These are phyloP conservation scores for Pitta sordida DNA, from an alignment of 2,113 vertebrate genomes.

Conservation along the genomic window DNA sequence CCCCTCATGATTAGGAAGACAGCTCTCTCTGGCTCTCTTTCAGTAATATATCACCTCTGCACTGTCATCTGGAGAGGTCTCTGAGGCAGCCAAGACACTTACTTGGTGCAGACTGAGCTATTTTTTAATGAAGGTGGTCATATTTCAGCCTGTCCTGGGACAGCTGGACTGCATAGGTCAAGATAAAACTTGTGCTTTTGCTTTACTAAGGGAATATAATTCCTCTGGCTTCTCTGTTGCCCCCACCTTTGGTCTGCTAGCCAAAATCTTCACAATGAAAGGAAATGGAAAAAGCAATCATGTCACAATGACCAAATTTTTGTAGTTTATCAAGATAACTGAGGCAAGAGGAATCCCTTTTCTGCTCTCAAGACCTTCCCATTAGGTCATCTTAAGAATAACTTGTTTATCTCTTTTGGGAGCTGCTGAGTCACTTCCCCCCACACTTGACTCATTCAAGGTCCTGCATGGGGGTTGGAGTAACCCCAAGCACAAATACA, in stretches of 20 bases:
- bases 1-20: neutral
- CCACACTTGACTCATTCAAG: neutral
- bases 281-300: neutral
- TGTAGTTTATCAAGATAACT: neutral
- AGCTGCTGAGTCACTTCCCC: neutral
- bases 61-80: neutral
- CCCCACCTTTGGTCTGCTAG: neutral
- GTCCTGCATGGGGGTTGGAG: neutral
- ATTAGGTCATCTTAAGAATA: neutral
- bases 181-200: neutral
- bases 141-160: neutral
- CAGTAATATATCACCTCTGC: neutral
- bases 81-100: neutral
- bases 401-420: neutral
- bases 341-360: neutral
- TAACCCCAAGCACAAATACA: neutral
- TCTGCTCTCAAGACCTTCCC: neutral
- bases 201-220: neutral
- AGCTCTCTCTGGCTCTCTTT: neutral
- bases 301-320: neutral
- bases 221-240: neutral
- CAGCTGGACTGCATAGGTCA: neutral
- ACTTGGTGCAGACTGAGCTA: neutral
- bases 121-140: neutral
- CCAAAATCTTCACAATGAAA: neutral